Evolutionary conservation across 2,113 vertebrate species (phyloP), one percentile per base, ranked within the genome.

Genomic region (Neodontobutis hainanensis): DNA sequence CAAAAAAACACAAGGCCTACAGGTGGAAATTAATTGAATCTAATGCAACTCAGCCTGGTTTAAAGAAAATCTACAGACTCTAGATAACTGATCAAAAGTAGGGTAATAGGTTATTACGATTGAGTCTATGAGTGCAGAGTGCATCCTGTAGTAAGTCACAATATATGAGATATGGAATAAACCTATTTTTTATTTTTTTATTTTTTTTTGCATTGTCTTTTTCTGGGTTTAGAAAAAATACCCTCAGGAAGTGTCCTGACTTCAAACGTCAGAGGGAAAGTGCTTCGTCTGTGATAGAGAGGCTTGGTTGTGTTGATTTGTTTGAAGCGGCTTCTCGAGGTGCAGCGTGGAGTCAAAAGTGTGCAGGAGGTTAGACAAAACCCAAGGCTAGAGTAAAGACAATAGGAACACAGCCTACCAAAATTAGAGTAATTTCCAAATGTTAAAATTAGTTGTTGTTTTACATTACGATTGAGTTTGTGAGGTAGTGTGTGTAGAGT

Each of bases 121-220:
- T 5, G 44, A 11, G 44, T 12, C 10, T 12, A 9, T 10, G 12
- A 12, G 38, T 40, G 38, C 38, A 40, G 38, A 40, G 38, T 40
- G 2, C 38, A 6, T 84, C 73, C 56, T 78, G 68, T 77, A 70
- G 85, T 81, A 61, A 84, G 60, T 75, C 65, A 64, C 73, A 73
- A 83, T 67, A 83, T 81, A 82, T 68, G 69, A 83, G 68, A 83
- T 81, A 82, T 68, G 69, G 80, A 48, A 36, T 68, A 72, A 82
- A 48, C 66, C 84, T 68, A 49, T 59, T 46, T 44, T 40, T 40
- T 6, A 2, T 27, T 27, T 27, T 27, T 27, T 27, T 27, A 2
- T 27, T 27, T 27, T 27, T 27, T 27, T 27, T 27, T 27, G 65
- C 68, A 52, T 40, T 77, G 48, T 83, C 43, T 68, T 67, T 68